Evolutionary conservation across 1,140 invertebrate genomes (phyloP), one percentile per base, ranked within the genome.

Genomic region (Diprion similis): DNA sequence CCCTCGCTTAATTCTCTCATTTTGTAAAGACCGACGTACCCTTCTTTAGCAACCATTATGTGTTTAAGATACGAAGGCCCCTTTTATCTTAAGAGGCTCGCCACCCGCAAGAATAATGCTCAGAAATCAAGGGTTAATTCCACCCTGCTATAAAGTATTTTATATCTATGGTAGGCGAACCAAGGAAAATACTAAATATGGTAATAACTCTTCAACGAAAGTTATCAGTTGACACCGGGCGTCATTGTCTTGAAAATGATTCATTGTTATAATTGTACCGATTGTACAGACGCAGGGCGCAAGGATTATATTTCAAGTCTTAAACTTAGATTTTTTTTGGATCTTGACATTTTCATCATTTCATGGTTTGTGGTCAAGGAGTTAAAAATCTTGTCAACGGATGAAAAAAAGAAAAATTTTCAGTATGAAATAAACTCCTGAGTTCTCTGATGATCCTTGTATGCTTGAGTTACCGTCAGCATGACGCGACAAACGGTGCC

Each of bases 151-250:
- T 68, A 68, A 68, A 68, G 66, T 45, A 68, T 68, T 68, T 68
- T 68, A 37, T 37, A 68, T 68, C 66, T 68, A 10, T 68, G 66
- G 66, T 13, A 19, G 17, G 59, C 13, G 11, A 18, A 68, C 11
- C 66, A 73, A 6, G 51, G 76, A 78, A 80, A 78, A 78, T 75
- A 78, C 80, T 73, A 80, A 80, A 80, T 80, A 80, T 80, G 74
- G 77, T 72, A 71, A 78, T 80, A 78, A 66, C 78, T 66, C 18
- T 37, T 48, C 37, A n/a, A 68, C 66, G 66, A 18, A 68, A 68
- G 66, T 68, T 68, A 68, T 68, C 66, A 59, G 66, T 45, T 68
- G 66, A 68, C 66, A 68, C 18, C 17, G 66, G 66, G 66, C 66
- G 17, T 68, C 66, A 68, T 68, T 68, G 66, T 68, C 37, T 45